Evolutionary conservation across 2,888 invertebrate species (phyloP), one percentile per base, ranked within the genome.

Genomic region (Brachyptera risi): DNA sequence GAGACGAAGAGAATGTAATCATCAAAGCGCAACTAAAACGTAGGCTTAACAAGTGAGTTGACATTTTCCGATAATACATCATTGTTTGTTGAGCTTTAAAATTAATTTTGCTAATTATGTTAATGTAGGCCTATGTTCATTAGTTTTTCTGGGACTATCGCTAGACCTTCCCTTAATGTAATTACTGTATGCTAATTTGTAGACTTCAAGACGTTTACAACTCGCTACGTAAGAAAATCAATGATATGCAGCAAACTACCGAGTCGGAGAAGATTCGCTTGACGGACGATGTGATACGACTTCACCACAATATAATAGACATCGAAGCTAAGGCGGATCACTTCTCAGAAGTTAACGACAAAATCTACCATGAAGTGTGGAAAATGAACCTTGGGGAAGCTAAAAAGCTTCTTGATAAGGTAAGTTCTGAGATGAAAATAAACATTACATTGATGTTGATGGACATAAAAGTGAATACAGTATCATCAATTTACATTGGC

Each of bases 1-100:
- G 93, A 1, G 93, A 94, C 73, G 92, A 92, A 67, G 95, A 96
- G 74, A 92, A 91, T 72, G 79, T 86, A 0, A 84, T 88, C 42
- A 85, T 92, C 4, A 83, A 87, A 69, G 87, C 87, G 54, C 86
- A 90, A 68, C 91, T 91, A 69, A 90, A 90, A 69, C 80, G 88
- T 7, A 81, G 85, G 66, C 79, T 91, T 3, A 88, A 87, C 67
- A 89, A 87, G 76, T 77, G 62, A 37, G 70, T 57, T 21, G n/a
- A n/a, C n/a, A n/a, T n/a, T n/a, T n/a, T n/a, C n/a, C n/a, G n/a
- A n/a, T n/a, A n/a, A n/a, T n/a, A n/a, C n/a, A n/a, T n/a, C n/a
- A n/a, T n/a, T n/a, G n/a, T n/a, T n/a, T n/a, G n/a, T n/a, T n/a
- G n/a, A n/a, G n/a, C n/a, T n/a, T n/a, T n/a, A n/a, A n/a, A n/a